Conservation (phyloP, 1,140 invertebrate species). For the Drosophila kohkoa region DNA sequence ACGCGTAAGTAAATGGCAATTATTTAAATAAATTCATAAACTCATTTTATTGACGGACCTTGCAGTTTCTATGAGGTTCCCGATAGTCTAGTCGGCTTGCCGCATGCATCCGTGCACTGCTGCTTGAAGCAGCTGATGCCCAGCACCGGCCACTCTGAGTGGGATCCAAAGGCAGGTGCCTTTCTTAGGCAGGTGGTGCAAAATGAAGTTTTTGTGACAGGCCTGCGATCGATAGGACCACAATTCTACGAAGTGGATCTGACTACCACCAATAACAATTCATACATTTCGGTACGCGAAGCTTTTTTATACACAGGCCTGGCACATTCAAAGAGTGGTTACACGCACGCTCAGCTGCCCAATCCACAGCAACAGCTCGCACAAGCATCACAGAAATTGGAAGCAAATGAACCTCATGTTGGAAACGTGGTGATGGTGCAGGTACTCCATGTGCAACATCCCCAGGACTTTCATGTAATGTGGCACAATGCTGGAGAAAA, state of each 20-base stretch:
- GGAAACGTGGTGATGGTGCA: conserved; percentile 53
- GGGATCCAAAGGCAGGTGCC: conserved; percentile 49
- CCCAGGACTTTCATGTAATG: conserved; percentile 65
- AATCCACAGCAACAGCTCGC: conserved; percentile 25
- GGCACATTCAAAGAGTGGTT: conserved; percentile 36
- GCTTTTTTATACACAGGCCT: conserved; percentile 76
- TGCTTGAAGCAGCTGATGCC: conserved; percentile 61
- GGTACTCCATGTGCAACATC: conserved; percentile 50
- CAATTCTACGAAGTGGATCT: conserved; percentile 61
- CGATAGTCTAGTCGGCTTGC: conserved; percentile 24
- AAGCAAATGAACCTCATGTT: not conserved
- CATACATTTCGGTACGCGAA: conserved; percentile 63
- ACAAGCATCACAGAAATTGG: conserved; percentile 10
- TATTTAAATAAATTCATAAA: too few species aligned
- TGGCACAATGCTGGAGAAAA: conserved; percentile 17
- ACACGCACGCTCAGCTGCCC: not conserved
- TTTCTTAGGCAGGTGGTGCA: conserved; percentile 61
- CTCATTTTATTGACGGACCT: not conserved
- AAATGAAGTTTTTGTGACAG: conserved; percentile 45
- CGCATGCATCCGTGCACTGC: conserved; percentile 65
- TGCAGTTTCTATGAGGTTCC: conserved; percentile 61
- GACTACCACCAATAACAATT: conserved; percentile 30
- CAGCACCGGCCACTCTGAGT: conserved; percentile 21
- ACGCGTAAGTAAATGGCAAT: conserved; percentile 35
- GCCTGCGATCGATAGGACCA: not conserved